phyloP scores from a whole-genome alignment of 2,797 vertebrate species.

The Lacerta bilineata region DNA sequence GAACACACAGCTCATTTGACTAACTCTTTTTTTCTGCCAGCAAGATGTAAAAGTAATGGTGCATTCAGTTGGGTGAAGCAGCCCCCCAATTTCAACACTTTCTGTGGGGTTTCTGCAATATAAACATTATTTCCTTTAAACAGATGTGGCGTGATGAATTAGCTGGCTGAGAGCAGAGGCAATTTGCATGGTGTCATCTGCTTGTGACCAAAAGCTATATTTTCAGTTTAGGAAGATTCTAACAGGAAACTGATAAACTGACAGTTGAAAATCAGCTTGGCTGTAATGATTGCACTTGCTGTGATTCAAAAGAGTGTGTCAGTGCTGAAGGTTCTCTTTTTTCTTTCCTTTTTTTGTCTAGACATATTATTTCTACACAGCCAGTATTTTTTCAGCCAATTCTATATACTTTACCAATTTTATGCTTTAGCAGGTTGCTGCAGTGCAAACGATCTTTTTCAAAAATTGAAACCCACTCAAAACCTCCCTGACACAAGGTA shows the following conservation, averaged over 20 bases:
- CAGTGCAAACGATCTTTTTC: slow-evolving; percentile 34
- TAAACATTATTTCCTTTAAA: not conserved
- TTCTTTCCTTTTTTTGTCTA: not conserved
- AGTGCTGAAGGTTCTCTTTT: not conserved
- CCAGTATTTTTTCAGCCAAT: slow-evolving; percentile 54
- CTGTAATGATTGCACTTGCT: not conserved
- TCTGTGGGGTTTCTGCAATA: not conserved
- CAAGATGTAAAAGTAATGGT: not conserved
- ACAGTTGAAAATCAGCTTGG: rapidly evolving
- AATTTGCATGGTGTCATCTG: slow-evolving; percentile 15
- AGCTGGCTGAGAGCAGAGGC: not conserved
- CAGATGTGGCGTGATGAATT: not conserved
- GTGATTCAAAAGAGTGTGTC: slow-evolving; percentile 25
- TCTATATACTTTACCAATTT: slow-evolving; percentile 3
- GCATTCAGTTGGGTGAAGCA: not conserved
- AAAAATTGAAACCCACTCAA: slow-evolving; percentile 32
- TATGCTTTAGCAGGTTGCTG: slow-evolving; percentile 20
- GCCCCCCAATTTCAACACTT: not conserved
- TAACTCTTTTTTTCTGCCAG: not conserved
- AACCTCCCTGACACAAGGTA: slow-evolving; percentile 5
- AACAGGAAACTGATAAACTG: not conserved
- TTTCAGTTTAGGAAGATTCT: slow-evolving; percentile 40
- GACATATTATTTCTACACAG: slow-evolving; percentile 39
- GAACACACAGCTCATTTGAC: not conserved
- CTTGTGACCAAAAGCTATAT: not conserved